Percentiles rank a stretch among this genome's conserved stretches.
Conservation (phyloP, 2,888 invertebrate species). For the Mythimna vitellina region DNA sequence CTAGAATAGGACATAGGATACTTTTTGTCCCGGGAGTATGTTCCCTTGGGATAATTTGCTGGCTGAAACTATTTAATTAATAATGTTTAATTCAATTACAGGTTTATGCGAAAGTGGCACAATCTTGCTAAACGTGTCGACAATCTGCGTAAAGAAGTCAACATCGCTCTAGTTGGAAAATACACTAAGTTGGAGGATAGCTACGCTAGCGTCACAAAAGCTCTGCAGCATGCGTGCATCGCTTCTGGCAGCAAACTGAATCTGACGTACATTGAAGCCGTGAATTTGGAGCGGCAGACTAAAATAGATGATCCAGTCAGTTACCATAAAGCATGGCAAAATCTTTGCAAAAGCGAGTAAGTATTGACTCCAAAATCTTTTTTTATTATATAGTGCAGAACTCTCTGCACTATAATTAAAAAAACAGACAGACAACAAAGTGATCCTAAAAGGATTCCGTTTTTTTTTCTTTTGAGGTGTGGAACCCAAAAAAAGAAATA, state of each 20-base stretch:
- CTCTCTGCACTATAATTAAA: no score
- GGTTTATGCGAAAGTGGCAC: slow-evolving; percentile 97
- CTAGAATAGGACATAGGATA: no score
- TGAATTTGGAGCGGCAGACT: slow-evolving; percentile 95
- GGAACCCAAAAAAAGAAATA: no score
- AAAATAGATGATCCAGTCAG: slow-evolving; percentile 94
- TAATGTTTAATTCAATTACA: slow-evolving; percentile 68
- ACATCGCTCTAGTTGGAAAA: slow-evolving; percentile 98
- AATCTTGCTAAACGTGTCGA: slow-evolving; percentile 96
- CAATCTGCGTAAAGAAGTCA: slow-evolving; percentile 95
- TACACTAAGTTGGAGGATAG: slow-evolving; percentile 99
- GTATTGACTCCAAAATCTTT: slow-evolving; percentile 63
- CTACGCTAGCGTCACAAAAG: slow-evolving; percentile 98
- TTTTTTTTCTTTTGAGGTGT: no score
- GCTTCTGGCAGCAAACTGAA: slow-evolving; percentile 96
- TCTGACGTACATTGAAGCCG: slow-evolving; percentile 97
- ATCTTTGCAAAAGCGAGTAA: slow-evolving; percentile 96
- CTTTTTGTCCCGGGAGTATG: no score
- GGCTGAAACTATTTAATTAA: not conserved
- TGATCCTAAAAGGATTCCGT: no score
- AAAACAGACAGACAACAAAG: no score
- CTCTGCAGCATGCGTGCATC: slow-evolving; percentile 97
- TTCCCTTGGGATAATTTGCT: no score
- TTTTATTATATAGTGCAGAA: not conserved
- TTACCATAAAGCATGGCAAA: slow-evolving; percentile 98